Conservation (phyloP, 2,888 invertebrate genomes). For the Caenorhabditis wallacei region DNA sequence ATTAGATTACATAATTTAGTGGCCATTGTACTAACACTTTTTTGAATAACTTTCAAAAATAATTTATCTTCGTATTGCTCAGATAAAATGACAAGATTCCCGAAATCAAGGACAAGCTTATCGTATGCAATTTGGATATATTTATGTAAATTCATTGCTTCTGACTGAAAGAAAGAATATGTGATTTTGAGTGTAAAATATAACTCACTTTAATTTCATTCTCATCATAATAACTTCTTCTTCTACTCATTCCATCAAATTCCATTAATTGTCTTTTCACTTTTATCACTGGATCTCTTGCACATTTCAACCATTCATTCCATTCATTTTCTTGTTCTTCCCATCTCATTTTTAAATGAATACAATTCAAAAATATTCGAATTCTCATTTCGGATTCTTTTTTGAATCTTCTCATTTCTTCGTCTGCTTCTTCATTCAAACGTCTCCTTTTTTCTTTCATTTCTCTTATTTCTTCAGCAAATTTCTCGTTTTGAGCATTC, state of each 20-base stretch:
- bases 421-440: conserved; percentile 12
- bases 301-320: conserved; percentile 19
- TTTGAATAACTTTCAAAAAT: conserved; percentile 23
- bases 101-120: conserved; percentile 15
- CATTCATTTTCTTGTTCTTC: conserved; percentile 38
- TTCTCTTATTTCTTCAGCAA: conserved; percentile 3
- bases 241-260: neutral
- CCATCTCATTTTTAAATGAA: conserved; percentile 23
- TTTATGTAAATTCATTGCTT: neutral
- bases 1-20: conserved; percentile 5
- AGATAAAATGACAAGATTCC: neutral
- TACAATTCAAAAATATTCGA: conserved; percentile 27
- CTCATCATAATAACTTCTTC: neutral
- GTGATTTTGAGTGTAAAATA: too few species aligned
- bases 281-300: conserved; percentile 13
- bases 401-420: conserved; percentile 15
- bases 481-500: conserved; percentile 14
- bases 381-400: conserved; percentile 16
- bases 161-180: conserved; percentile 19
- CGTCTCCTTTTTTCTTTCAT: conserved; percentile 6
- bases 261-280: conserved; percentile 14
- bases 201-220: conserved; percentile 6
- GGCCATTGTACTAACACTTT: conserved; percentile 9
- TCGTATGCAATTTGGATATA: conserved; percentile 1
- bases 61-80: conserved; percentile 24